Percentiles rank a stretch among this genome's conserved stretches.
Conservation (phyloP, 1,140 invertebrate genomes). For the Drepana arcuata region DNA sequence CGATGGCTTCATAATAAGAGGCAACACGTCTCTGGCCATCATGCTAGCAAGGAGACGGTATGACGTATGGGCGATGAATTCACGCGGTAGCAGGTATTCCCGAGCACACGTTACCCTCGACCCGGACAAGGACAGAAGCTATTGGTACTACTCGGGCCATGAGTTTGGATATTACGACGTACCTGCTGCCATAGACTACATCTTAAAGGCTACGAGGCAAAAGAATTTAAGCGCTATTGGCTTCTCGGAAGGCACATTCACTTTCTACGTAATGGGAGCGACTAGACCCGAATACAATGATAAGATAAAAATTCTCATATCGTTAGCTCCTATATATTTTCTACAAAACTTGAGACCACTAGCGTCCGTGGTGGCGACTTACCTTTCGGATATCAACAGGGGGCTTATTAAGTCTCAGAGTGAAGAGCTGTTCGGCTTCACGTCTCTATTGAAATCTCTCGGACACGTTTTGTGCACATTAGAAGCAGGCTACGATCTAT, state of each 20-base stretch:
- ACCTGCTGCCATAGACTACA: conserved; percentile 75
- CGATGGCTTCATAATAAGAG: conserved; percentile 75
- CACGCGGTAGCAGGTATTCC: conserved; percentile 75
- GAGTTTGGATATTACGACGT: conserved; percentile 75
- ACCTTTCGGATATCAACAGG: neutral
- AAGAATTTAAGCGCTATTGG: conserved; percentile 59
- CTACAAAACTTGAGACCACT: conserved; percentile 5
- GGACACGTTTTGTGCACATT: neutral
- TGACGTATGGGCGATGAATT: conserved; percentile 79
- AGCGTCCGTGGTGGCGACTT: neutral
- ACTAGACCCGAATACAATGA: conserved; percentile 63
- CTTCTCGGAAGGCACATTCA: conserved; percentile 66
- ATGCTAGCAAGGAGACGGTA: conserved; percentile 73
- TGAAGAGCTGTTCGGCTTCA: conserved; percentile 5
- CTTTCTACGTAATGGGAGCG: neutral
- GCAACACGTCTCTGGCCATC: conserved; percentile 74
- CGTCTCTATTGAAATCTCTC: neutral
- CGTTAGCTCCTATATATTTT: conserved; percentile 13
- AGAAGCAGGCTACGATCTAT: conserved; percentile 7
- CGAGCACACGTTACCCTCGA: conserved; percentile 63
- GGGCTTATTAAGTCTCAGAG: neutral
- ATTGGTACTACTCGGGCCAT: conserved; percentile 74
- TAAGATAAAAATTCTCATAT: conserved; percentile 28
- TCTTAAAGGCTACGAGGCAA: conserved; percentile 60
- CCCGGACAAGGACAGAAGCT: conserved; percentile 52